Evolutionary conservation across 2,888 invertebrate genomes (phyloP).

Genomic region (Galeopsomyia nigrocyanea): DNA sequence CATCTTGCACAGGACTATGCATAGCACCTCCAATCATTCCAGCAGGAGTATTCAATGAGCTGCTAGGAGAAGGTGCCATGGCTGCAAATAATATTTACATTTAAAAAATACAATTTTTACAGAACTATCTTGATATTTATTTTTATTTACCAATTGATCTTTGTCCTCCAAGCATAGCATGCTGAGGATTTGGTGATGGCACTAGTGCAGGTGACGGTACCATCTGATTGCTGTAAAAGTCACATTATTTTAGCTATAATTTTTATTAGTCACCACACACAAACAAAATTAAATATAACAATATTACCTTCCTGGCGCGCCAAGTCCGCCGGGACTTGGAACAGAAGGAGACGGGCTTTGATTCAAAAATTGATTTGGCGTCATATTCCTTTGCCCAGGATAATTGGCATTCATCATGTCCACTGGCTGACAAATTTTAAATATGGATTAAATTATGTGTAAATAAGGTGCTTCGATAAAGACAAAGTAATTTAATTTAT

Average conservation of each 20-base stretch:
- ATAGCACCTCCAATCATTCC: constrained; percentile 68
- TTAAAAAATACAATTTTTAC: neutral
- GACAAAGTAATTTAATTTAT: neutral
- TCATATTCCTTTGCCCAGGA: constrained; percentile 74
- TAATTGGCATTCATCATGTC: constrained; percentile 71
- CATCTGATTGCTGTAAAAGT: constrained; percentile 71
- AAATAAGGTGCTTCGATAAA: neutral
- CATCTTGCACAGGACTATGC: constrained; percentile 73
- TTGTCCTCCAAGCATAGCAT: constrained; percentile 73
- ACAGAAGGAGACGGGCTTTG: constrained; percentile 88
- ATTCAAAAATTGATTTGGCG: constrained; percentile 82
- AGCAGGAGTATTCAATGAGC: constrained; percentile 85
- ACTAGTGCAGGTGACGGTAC: constrained; percentile 79
- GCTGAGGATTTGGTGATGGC: constrained; percentile 78
- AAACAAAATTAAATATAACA: constrained; percentile 12
- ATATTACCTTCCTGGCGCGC: constrained; percentile 66
- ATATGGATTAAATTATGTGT: neutral
- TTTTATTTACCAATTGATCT: constrained; percentile 71
- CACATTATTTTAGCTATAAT: too few relatives aligned
- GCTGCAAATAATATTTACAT: constrained; percentile 55
- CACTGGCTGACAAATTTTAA: constrained; percentile 52
- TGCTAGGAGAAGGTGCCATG: constrained; percentile 84
- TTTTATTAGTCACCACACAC: neutral
- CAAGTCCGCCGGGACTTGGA: constrained; percentile 78
- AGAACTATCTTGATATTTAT: neutral